Percentiles rank a stretch among this genome's conserved stretches.
These are phyloP conservation scores for Oceanodroma leucorhoa DNA, from an alignment of 2,797 vertebrate species.

Conservation along the genomic window DNA sequence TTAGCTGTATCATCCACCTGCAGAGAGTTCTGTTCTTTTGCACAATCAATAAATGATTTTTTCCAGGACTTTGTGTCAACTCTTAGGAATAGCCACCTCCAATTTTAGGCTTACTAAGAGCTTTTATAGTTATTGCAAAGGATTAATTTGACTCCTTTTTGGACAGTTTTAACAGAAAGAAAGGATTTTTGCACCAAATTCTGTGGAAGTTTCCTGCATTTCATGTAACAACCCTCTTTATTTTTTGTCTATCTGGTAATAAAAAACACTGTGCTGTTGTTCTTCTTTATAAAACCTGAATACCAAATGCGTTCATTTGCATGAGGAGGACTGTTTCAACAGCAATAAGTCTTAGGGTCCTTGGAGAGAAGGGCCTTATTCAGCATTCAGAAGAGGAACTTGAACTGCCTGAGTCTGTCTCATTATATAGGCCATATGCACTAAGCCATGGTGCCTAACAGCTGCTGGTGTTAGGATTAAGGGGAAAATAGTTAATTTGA, in stretches of 20 bases:
- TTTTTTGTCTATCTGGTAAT: conserved; percentile 43
- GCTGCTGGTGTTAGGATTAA: conserved; percentile 77
- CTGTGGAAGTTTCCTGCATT: conserved; percentile 9
- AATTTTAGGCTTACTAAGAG: conserved; percentile 44
- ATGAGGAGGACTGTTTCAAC: conserved; percentile 66
- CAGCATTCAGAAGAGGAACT: conserved; percentile 71
- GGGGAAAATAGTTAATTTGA: conserved; percentile 78
- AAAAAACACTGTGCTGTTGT: conserved; percentile 21
- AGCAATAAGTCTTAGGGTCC: conserved; percentile 65
- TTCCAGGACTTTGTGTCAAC: conserved; percentile 38
- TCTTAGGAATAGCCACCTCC: conserved; percentile 18
- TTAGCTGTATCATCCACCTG: conserved; percentile 28
- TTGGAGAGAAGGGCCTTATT: conserved; percentile 72
- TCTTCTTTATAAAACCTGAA: conserved; percentile 41
- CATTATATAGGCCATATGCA: conserved; percentile 75
- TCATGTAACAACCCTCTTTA: neutral
- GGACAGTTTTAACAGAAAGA: conserved; percentile 16
- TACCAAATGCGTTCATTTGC: conserved; percentile 58
- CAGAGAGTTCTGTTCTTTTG: conserved; percentile 41
- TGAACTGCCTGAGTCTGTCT: conserved; percentile 69
- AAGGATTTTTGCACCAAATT: conserved; percentile 11
- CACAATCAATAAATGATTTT: conserved; percentile 11
- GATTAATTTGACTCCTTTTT: conserved; percentile 53
- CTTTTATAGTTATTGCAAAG: conserved; percentile 58
- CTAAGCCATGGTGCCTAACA: conserved; percentile 73